These are phyloP conservation scores for Gymnodraco acuticeps DNA, from an alignment of 2,797 vertebrate genomes.

Conservation along the genomic window DNA sequence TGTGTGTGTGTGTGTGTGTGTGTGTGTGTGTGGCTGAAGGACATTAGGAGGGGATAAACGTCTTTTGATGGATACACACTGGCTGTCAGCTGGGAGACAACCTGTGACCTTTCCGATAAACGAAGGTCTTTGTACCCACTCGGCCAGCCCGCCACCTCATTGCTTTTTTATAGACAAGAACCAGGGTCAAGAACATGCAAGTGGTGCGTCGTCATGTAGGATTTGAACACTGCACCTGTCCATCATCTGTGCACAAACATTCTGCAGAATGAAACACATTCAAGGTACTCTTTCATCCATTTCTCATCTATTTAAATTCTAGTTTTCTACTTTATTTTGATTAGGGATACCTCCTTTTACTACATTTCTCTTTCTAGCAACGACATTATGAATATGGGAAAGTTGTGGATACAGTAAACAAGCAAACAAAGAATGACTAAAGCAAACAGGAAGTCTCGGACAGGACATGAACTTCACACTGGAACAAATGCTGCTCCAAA, in stretches of 20 bases:
- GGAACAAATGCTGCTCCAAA: too few species aligned
- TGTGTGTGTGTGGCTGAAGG: slow-evolving; percentile 32
- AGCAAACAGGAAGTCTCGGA: background rate
- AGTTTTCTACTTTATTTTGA: background rate
- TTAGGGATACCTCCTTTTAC: too few species aligned
- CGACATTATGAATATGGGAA: background rate
- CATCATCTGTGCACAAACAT: background rate
- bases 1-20: too few species aligned
- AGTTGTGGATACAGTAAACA: background rate
- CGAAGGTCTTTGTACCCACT: slow-evolving; percentile 45
- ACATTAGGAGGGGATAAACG: slow-evolving; percentile 51
- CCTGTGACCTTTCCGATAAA: slow-evolving; percentile 60
- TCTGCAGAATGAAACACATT: background rate
- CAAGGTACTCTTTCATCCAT: too few species aligned
- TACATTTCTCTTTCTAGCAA: background rate
- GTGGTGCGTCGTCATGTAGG: background rate
- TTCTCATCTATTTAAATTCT: background rate
- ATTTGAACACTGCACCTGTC: background rate
- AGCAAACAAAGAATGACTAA: background rate
- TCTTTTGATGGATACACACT: slow-evolving; percentile 56
- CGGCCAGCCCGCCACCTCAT: slow-evolving; percentile 21
- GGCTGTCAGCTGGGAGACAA: slow-evolving; percentile 44
- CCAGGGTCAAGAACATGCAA: slow-evolving; percentile 38
- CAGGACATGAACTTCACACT: background rate
- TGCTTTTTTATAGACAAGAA: slow-evolving; percentile 34